These are phyloP conservation scores for Zootoca vivipara DNA, from an alignment of 2,113 vertebrate species.

Conservation along the genomic window DNA sequence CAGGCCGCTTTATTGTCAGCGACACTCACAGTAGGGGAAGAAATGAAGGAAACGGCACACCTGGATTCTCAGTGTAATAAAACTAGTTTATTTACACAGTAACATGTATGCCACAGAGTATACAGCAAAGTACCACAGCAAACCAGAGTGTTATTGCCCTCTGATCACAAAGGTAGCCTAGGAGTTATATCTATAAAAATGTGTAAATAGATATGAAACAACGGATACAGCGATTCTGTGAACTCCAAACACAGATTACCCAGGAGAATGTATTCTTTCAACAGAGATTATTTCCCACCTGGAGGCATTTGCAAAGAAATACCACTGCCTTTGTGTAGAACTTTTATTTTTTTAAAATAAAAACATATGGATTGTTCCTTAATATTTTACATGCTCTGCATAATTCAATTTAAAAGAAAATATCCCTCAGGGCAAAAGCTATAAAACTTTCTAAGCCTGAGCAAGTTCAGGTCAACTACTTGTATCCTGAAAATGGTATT, in stretches of 20 bases:
- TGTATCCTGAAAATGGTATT: conserved; percentile 16
- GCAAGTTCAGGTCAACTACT: conserved; percentile 43
- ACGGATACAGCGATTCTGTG: conserved; percentile 68
- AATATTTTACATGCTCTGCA: conserved; percentile 58
- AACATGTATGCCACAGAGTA: conserved; percentile 79
- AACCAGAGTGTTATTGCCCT: conserved; percentile 73
- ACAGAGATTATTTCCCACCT: conserved; percentile 17
- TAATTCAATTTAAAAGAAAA: conserved; percentile 59
- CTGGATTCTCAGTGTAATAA: conserved; percentile 67
- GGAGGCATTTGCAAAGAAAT: conserved; percentile 50
- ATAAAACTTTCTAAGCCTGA: conserved; percentile 54
- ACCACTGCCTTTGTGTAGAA: conserved; percentile 11
- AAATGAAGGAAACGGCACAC: neutral
- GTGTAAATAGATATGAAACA: conserved; percentile 64
- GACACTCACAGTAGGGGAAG: accelerated
- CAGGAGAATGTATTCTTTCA: conserved; percentile 40
- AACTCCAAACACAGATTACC: conserved; percentile 59
- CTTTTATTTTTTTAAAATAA: conserved; percentile 21
- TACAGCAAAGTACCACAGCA: conserved; percentile 85
- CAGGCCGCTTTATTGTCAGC: neutral
- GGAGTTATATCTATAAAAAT: conserved; percentile 66
- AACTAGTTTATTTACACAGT: conserved; percentile 83
- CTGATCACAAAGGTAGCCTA: conserved; percentile 66
- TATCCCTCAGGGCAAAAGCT: conserved; percentile 48
- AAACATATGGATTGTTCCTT: conserved; percentile 45